Percentiles rank a stretch among this genome's conserved stretches.
Evolutionary conservation across 2,113 vertebrate genomes (phyloP).

Genomic region (Labeo catla): DNA sequence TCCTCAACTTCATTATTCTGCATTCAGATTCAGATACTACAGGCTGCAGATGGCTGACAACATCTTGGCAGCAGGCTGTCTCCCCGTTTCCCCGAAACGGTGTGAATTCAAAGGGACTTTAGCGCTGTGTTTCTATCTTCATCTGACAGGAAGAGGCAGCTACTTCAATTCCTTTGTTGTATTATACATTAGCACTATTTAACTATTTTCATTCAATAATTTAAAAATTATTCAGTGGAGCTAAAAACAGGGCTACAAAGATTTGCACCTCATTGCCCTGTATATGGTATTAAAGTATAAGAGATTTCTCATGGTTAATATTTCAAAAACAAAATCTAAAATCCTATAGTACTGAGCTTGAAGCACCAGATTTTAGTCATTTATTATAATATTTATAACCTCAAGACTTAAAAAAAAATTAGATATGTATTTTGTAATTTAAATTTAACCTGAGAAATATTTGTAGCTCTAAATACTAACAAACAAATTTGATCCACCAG

Average conservation of each 20-base stretch:
- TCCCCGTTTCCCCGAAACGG: constrained; percentile 38
- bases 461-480: constrained; percentile 22
- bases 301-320: neutral
- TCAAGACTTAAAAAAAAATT: too few relatives aligned
- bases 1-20: constrained; percentile 34
- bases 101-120: constrained; percentile 49
- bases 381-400: too few relatives aligned
- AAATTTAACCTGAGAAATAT: neutral
- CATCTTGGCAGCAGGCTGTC: constrained; percentile 45
- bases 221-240: constrained; percentile 9
- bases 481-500: constrained; percentile 39
- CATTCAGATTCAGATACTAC: constrained; percentile 32
- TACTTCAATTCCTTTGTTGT: constrained; percentile 54
- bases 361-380: too few relatives aligned
- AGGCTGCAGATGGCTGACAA: constrained; percentile 41
- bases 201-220: constrained; percentile 30
- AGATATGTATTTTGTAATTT: too few relatives aligned
- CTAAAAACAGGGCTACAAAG: neutral
- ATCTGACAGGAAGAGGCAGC: constrained; percentile 42
- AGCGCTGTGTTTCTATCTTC: constrained; percentile 8
- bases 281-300: neutral
- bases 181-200: constrained; percentile 54
- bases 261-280: neutral
- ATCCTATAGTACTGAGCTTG: too few relatives aligned
- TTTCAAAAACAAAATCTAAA: neutral